phyloP scores from a whole-genome alignment of 2,888 invertebrate species.

The Gerris lacustris region DNA sequence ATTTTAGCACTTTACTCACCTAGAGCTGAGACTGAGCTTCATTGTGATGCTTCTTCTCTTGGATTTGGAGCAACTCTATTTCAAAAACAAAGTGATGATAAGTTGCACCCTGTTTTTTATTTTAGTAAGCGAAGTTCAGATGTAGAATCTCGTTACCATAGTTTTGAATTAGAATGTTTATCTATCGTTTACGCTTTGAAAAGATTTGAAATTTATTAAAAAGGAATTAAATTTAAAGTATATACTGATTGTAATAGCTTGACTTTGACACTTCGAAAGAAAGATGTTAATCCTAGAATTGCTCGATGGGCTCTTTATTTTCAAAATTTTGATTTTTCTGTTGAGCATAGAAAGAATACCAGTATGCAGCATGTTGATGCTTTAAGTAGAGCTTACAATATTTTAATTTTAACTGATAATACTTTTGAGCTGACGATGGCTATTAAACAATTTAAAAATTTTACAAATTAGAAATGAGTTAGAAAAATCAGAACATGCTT shows the following conservation, averaged over 20 bases:
- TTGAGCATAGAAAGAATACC: not conserved
- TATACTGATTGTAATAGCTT: not conserved
- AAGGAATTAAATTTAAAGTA: not conserved
- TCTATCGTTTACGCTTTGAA: slow-evolving; percentile 24
- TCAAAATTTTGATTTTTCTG: not conserved
- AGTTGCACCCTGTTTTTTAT: slow-evolving; percentile 27
- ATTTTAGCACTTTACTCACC: slow-evolving; percentile 33
- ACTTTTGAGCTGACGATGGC: slow-evolving; percentile 2
- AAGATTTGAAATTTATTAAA: not conserved
- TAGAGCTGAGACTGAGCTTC: slow-evolving; percentile 16
- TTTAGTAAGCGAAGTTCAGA: slow-evolving; percentile 28
- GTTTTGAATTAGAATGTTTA: slow-evolving; percentile 31
- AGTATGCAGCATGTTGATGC: not conserved
- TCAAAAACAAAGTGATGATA: slow-evolving; percentile 22
- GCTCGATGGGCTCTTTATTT: not conserved
- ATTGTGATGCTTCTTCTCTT: slow-evolving; percentile 23
- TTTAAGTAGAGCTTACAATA: not conserved
- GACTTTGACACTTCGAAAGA: not conserved
- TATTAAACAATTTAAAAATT: no score
- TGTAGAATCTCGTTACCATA: no score
- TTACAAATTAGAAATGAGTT: slow-evolving; percentile 9
- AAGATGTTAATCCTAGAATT: not conserved
- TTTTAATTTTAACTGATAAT: slow-evolving; percentile 4
- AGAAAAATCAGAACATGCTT: not conserved
- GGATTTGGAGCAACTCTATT: slow-evolving; percentile 28